Base-by-base conservation (phyloP, 2,797 vertebrate genomes). In the Phataginus tricuspis region DNA sequence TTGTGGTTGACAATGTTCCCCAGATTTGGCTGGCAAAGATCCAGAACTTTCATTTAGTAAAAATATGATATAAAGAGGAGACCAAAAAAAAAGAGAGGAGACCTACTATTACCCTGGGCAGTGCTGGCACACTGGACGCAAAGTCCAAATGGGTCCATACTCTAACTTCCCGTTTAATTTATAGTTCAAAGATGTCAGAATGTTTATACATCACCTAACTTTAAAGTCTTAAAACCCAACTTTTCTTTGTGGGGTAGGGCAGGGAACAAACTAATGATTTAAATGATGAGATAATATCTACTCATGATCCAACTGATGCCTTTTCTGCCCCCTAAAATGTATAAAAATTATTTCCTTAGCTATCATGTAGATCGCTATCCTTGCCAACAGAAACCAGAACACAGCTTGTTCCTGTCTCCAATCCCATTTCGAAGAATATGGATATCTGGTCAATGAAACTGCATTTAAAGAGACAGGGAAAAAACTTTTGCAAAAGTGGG, bases 401-500 rank as follows among this genome's bases (percentile, higher is more conserved):
- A 57, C 64, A 96, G 75, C 53, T 95, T 89, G 68, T 80, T 94
- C 78, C 57, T 79, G 49, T 91, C 64, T 95, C 91, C 94, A 71
- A 25, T 31, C 74, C 77, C 34, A 74, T 95, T 91, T 96, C 88
- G 83, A 91, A 95, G 74, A 97, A 77, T 91, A 92, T 51, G 16
- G 45, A 91, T 77, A n/a, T 68, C 78, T 95, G n/a, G 93, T 91
- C 91, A 85, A 90, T 90, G 42, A 92, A 97, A 95, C n/a, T 91
- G 49, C 61, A 90, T 79, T 45, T 75, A 61, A 88, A 90, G 85
- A 96, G 18, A 95, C 1, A 92, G 31, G 42, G 27, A 90, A 74
- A 79, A 75, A 95, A 75, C n/a, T 72, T 96, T 86, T 84, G 66
- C 57, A 79, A 96, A 92, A 71, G 82, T 45, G 85, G 68, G 42